Evolutionary conservation across 2,888 invertebrate species (phyloP), one percentile per base, ranked within the genome.

Genomic region (Lasiommata megera): DNA sequence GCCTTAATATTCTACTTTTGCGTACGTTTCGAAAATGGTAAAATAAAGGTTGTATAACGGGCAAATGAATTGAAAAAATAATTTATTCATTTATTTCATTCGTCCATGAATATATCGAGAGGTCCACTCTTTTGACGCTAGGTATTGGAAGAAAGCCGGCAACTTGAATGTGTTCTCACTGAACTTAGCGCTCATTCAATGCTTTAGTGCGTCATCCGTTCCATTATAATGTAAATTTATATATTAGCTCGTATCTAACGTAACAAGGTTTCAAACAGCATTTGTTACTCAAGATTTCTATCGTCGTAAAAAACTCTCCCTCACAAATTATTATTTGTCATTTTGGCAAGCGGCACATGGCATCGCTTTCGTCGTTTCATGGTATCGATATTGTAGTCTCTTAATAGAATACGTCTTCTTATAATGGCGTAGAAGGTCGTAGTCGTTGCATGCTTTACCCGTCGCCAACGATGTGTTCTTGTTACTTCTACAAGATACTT

Each of bases 201-300:
- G 74, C 77, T 77, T 76, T 80, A 82, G 76, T 73, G 72, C 77
- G 68, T 79, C 79, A 80, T 86, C 85, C 84, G 84, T 80, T 85
- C 87, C 86, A 86, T 61, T 67, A 53, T 62, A 55, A 46, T 61
- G 52, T 64, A 57, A 56, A 57, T 57, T 61, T 61, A 78, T 75
- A 74, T 61, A 77, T 71, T 78, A 53, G 75, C 76, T 79, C 74
- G 9, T 77, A 76, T 77, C 74, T 76, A 9, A 6, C 14, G 57
- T 56, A 31, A 36, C 55, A 29, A 55, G 50, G 43, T 58, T 64
- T 56, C 57, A 56, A 41, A 41, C 34, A 41, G 41, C 14, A 12
- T 14, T 23, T 1, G 16, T 12, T 14, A 28, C 0, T 28, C 8
- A 29, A 6, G 3, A 17, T 2, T 41, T 41, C 3, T 11, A 18